Evolutionary conservation across 2,113 vertebrate genomes (phyloP).

Genomic region (Eclectus roratus): DNA sequence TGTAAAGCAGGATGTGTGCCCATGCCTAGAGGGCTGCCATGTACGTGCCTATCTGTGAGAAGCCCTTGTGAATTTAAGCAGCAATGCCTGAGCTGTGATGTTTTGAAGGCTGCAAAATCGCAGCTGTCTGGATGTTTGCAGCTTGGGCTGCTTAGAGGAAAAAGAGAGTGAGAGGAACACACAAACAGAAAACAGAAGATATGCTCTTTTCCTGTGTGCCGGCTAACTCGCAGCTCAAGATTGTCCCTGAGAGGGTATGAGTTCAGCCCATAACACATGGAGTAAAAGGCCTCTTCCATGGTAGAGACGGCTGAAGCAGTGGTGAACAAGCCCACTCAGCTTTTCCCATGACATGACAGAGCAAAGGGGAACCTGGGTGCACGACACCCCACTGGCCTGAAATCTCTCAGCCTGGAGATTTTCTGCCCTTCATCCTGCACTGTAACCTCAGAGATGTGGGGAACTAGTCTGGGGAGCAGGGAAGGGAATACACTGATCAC

Average conservation of each 20-base stretch:
- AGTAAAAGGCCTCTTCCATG: background rate
- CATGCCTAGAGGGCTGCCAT: rapidly evolving
- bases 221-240: background rate
- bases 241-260: background rate
- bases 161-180: background rate
- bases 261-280: background rate
- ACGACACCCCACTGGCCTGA: background rate
- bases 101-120: background rate
- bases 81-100: background rate
- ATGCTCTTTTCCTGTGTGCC: background rate
- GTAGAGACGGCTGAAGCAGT: background rate
- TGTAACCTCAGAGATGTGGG: background rate
- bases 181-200: background rate
- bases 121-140: background rate
- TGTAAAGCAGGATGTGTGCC: background rate
- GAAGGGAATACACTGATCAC: background rate
- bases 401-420: background rate
- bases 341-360: background rate
- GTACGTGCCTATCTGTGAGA: rapidly evolving
- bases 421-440: background rate
- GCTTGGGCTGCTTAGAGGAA: background rate
- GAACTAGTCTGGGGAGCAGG: background rate
- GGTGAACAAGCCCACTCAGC: background rate
- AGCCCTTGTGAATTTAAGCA: background rate
- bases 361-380: background rate